Evolutionary conservation across 2,113 vertebrate genomes (phyloP), one percentile per base, ranked within the genome.

Genomic region (Siniperca knerii): DNA sequence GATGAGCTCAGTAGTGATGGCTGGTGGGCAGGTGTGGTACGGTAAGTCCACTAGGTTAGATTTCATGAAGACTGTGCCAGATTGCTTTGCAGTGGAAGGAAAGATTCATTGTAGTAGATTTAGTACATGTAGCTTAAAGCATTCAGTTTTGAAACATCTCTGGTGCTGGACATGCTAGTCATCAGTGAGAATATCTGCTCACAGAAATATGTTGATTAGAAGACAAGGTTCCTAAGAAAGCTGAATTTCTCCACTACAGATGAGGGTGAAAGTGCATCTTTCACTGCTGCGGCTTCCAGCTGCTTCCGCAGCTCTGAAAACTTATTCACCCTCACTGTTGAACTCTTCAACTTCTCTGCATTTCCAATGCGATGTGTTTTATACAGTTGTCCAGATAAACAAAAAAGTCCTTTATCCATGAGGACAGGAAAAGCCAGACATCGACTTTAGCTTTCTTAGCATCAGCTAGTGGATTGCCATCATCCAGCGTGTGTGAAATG

Each of bases 371-470:
- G 9, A 79, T 48, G 20, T 64, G 6, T 57, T 48, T 66, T 35
- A 29, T 81, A 40, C 35, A 54, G 4, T 67, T 8, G 3, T 50
- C 35, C 46, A 70, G 29, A 62, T 42, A 70, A 60, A 37, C 23
- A 65, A 48, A 58, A 44, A 57, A 13, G 6, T 68, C 6, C 1
- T 66, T 60, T 58, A 54, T 76, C 15, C 16, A 18, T 2, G 0
- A 80, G 33, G 9, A 64, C 16, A 21, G 23, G 40, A 70, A 80
- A 61, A 71, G 50, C 67, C 35, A 52, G 29, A 80, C 54, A 50
- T 55, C 25, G 42, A 80, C 71, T 75, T 67, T 23, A 80, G 73
- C 58, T 80, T 84, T 81, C 37, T 25, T 40, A 50, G 60, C 70
- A 77, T 85, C 68, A 44, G 60, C 57, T 16, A 21, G 66, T 50